Percentiles rank a stretch among this genome's conserved stretches.
Conservation (phyloP, 2,113 vertebrate genomes). For the Myiopsitta monachus region DNA sequence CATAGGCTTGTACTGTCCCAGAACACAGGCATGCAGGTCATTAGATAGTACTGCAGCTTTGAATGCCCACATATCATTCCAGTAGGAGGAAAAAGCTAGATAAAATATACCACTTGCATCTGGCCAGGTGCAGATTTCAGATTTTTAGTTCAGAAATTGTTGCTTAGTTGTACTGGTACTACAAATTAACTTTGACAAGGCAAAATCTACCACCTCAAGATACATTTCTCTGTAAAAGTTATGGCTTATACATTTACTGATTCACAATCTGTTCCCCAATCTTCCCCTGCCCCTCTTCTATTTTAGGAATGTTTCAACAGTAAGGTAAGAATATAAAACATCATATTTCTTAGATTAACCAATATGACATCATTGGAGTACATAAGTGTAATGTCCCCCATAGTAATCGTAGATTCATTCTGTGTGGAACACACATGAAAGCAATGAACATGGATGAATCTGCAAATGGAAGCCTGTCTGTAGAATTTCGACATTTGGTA, state of each 20-base stretch:
- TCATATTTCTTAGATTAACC: neutral
- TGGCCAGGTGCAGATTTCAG: neutral
- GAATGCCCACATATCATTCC: neutral
- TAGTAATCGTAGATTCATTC: constrained; percentile 92
- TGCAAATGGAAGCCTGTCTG: constrained; percentile 89
- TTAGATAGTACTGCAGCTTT: neutral
- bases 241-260: neutral
- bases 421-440: constrained; percentile 92
- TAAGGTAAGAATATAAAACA: constrained; percentile 82
- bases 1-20: neutral
- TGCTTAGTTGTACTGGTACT: neutral
- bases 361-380: neutral
- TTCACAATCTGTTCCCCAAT: neutral
- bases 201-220: neutral
- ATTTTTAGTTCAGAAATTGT: neutral
- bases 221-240: neutral
- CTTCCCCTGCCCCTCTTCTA: constrained; percentile 31
- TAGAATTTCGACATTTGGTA: constrained; percentile 95
- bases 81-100: neutral
- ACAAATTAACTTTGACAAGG: neutral
- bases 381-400: constrained; percentile 16
- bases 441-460: constrained; percentile 96
- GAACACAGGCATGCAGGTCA: neutral
- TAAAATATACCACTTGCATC: neutral
- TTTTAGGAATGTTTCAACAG: constrained; percentile 89